These are phyloP conservation scores for Cercopithecus mona DNA, from an alignment of 2,113 vertebrate genomes.

Conservation along the genomic window DNA sequence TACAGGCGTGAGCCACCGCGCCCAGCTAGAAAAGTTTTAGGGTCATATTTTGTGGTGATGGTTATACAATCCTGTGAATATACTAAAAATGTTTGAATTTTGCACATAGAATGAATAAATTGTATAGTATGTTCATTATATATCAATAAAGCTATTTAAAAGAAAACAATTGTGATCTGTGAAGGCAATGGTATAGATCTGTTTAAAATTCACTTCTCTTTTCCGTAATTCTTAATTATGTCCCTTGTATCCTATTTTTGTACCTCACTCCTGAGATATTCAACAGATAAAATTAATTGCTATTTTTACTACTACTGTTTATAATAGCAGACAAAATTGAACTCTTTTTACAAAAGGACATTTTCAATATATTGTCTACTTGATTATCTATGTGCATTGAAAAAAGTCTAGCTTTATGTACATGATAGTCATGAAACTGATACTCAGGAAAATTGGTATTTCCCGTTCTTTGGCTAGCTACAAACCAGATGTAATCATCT, in stretches of 20 bases:
- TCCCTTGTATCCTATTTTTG: not conserved
- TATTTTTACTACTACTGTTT: not conserved
- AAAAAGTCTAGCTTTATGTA: not conserved
- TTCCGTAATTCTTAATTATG: too few species aligned
- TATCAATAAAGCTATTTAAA: not conserved
- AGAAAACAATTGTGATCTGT: not conserved
- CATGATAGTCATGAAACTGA: not conserved
- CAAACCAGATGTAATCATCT: not conserved
- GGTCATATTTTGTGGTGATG: not conserved
- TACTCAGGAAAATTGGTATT: not conserved
- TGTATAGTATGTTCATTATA: not conserved
- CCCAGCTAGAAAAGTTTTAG: not conserved
- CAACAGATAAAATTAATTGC: not conserved
- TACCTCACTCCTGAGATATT: not conserved
- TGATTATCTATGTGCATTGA: not conserved
- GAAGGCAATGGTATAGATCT: not conserved
- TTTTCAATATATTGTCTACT: not conserved
- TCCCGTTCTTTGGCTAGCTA: not conserved
- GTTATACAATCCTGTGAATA: not conserved
- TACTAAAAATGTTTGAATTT: not conserved
- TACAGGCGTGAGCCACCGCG: too few species aligned
- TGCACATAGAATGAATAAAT: not conserved
- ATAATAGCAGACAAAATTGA: not conserved
- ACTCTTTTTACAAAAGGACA: not conserved
- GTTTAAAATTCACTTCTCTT: too few species aligned